Percentiles rank a stretch among this genome's conserved stretches.
Evolutionary conservation across 2,113 vertebrate genomes (phyloP).

Genomic region (Forbesichthys papilliferus): DNA sequence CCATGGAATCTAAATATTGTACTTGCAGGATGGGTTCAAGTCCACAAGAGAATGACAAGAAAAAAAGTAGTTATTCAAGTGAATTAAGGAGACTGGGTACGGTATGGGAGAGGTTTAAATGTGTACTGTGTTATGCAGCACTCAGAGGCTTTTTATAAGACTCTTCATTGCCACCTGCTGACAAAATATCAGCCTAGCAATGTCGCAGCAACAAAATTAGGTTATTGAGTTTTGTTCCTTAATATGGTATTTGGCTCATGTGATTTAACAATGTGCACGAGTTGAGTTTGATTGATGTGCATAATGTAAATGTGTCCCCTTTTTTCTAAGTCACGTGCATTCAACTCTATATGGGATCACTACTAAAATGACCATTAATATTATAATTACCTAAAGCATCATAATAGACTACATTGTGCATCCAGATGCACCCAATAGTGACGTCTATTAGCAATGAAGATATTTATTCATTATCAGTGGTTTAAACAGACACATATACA

Average conservation of each 20-base stretch:
- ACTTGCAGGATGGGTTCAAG: too few species aligned
- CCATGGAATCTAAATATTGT: too few species aligned
- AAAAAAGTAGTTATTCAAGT: background rate
- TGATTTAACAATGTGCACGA: background rate
- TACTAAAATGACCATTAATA: background rate
- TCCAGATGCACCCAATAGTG: too few species aligned
- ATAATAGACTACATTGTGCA: too few species aligned
- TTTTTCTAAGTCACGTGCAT: conserved; percentile 24
- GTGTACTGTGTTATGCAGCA: background rate
- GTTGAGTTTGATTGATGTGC: background rate
- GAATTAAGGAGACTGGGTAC: background rate
- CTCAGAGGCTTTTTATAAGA: background rate
- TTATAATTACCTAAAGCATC: background rate
- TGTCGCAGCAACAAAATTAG: background rate
- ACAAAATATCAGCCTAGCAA: background rate
- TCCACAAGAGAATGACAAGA: background rate
- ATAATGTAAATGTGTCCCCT: conserved; percentile 3
- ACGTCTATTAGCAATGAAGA: too few species aligned
- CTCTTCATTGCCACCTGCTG: conserved; percentile 47
- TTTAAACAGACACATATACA: background rate
- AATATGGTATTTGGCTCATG: background rate
- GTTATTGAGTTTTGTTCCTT: too few species aligned
- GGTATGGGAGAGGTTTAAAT: background rate
- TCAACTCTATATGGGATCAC: conserved; percentile 7
- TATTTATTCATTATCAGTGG: background rate